Conservation (phyloP, 2,797 vertebrate species). For the Neosalanx taihuensis region DNA sequence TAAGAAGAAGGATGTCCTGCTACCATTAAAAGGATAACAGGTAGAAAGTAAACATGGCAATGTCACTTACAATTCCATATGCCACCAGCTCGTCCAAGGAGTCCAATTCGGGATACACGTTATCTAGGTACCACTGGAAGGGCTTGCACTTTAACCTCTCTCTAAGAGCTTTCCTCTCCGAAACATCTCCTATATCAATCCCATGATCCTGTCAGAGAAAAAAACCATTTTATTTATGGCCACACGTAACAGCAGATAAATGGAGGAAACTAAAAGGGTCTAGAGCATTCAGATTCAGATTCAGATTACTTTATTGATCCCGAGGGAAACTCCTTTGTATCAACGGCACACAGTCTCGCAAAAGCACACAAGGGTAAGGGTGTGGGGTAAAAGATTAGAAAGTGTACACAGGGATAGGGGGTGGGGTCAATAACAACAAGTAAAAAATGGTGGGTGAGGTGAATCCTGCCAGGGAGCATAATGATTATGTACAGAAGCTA, state of each 20-base stretch:
- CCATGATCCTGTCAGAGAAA: constrained; percentile 64
- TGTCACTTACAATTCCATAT: constrained; percentile 65
- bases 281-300: too few relatives aligned
- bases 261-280: background rate
- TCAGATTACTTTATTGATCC: too few relatives aligned
- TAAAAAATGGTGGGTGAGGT: too few relatives aligned
- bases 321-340: too few relatives aligned
- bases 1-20: background rate
- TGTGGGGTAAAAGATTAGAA: too few relatives aligned
- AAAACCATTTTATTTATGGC: background rate
- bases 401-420: too few relatives aligned
- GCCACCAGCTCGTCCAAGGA: constrained; percentile 39
- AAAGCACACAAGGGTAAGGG: too few relatives aligned
- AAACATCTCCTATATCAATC: constrained; percentile 76
- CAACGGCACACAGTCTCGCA: too few relatives aligned
- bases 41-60: background rate
- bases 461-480: too few relatives aligned
- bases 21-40: background rate
- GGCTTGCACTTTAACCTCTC: constrained; percentile 75
- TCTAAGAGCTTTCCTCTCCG: constrained; percentile 72
- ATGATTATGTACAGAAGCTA: too few relatives aligned
- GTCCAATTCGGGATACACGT: constrained; percentile 68
- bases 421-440: too few relatives aligned
- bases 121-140: constrained; percentile 81
- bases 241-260: background rate